Percentiles rank a stretch among this genome's conserved stretches.
phyloP scores from a whole-genome alignment of 2,113 vertebrate species.

The Dipodomys stephensi region DNA sequence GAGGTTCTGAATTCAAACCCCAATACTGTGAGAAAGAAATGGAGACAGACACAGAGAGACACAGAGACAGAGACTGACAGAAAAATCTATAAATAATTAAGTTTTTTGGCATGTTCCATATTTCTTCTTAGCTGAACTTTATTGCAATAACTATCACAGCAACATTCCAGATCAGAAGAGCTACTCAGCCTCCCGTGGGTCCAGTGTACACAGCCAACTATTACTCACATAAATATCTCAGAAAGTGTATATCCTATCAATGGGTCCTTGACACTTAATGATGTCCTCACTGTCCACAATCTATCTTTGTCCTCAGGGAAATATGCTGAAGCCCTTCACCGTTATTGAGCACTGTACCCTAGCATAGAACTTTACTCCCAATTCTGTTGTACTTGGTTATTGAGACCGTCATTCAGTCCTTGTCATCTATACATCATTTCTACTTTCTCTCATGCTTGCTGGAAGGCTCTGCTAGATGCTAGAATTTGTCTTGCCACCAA shows the following conservation, averaged over 20 bases:
- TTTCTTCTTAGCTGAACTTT: neutral
- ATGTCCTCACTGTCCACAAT: neutral
- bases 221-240: neutral
- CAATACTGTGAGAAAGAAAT: no score
- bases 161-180: neutral
- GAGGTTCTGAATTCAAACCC: no score
- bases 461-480: neutral
- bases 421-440: neutral
- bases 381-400: neutral
- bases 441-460: neutral
- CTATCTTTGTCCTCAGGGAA: neutral
- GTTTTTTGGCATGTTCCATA: neutral
- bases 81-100: conserved; percentile 2
- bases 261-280: neutral
- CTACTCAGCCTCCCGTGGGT: neutral
- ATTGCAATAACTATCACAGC: neutral
- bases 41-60: no score
- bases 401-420: neutral
- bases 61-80: no score
- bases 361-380: neutral
- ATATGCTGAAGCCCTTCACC: neutral
- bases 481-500: neutral
- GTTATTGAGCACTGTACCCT: neutral
- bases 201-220: neutral
- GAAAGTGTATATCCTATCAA: neutral